Evolutionary conservation across 2,888 invertebrate species (phyloP), one percentile per base, ranked within the genome.

Genomic region (Candidula unifasciata): DNA sequence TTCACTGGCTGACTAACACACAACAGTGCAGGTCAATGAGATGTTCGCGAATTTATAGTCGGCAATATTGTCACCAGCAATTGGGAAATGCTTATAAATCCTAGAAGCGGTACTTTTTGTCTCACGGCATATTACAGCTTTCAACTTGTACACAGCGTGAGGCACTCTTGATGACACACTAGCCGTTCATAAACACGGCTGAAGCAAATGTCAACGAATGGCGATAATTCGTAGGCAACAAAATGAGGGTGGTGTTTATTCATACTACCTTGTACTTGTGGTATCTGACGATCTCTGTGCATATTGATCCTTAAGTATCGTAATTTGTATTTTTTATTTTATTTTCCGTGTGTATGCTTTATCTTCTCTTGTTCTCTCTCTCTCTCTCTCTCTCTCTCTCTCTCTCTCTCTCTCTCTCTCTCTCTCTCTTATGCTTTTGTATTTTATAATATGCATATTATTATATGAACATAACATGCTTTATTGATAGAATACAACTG

Each of bases 381-480:
- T 66, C 66, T 66, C 30, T 66, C 66, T 66, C 66, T 66, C 66
- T 69, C 68, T 69, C 68, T 69, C 68, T 80, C 68, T 80, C 52
- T 80, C 68, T 80, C 27, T 80, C 27, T 80, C 44, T 37, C 6
- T 68, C 30, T 68, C 5, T 33, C 68, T 33, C 18, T 33, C 2
- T 30, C 0, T 33, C 33, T 2, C 13, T 33, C 30, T 30, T n/a
- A 33, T 33, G 10, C 16, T 68, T 44, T 44, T 13, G 6, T 68
- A n/a, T n/a, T n/a, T n/a, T n/a, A n/a, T n/a, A n/a, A n/a, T n/a
- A n/a, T n/a, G n/a, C n/a, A n/a, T n/a, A n/a, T n/a, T n/a, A n/a
- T n/a, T n/a, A n/a, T n/a, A n/a, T n/a, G n/a, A n/a, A n/a, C n/a
- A n/a, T n/a, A n/a, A n/a, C n/a, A n/a, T n/a, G n/a, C n/a, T n/a